phyloP scores from a whole-genome alignment of 2,113 vertebrate genomes.

The Candoia aspera region DNA sequence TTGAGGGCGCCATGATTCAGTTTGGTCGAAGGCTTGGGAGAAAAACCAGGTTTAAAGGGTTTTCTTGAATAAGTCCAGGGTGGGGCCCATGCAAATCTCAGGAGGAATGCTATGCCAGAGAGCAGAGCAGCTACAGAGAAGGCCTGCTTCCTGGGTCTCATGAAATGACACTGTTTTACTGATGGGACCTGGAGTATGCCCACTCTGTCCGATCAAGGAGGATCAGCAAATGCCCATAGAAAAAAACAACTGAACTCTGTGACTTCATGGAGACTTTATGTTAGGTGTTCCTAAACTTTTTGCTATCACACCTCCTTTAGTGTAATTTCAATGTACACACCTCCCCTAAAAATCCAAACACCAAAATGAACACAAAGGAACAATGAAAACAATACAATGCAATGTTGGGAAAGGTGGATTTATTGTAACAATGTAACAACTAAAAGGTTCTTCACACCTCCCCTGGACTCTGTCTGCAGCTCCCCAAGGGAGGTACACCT shows the following conservation, averaged over 20 bases:
- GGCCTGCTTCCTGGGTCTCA: background rate
- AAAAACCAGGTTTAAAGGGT: background rate
- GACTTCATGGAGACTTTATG: background rate
- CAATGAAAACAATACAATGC: background rate
- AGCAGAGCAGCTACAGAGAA: background rate
- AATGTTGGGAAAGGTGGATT: background rate
- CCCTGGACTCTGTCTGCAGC: background rate
- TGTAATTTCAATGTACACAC: background rate
- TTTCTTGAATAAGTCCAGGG: background rate
- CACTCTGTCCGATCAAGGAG: background rate
- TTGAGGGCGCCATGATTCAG: background rate
- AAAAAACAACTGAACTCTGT: background rate
- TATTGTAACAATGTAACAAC: background rate
- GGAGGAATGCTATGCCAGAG: background rate
- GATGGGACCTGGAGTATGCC: background rate
- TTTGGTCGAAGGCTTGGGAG: background rate
- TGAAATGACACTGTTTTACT: background rate
- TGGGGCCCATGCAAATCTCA: background rate
- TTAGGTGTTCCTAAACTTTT: background rate
- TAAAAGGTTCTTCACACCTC: background rate
- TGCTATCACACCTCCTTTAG: background rate
- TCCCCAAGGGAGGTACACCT: background rate
- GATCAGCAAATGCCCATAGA: background rate
- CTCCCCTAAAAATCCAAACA: background rate
- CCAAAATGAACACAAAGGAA: background rate